Evolutionary conservation across 2,113 vertebrate species (phyloP).

Genomic region (Eretmochelys imbricata): DNA sequence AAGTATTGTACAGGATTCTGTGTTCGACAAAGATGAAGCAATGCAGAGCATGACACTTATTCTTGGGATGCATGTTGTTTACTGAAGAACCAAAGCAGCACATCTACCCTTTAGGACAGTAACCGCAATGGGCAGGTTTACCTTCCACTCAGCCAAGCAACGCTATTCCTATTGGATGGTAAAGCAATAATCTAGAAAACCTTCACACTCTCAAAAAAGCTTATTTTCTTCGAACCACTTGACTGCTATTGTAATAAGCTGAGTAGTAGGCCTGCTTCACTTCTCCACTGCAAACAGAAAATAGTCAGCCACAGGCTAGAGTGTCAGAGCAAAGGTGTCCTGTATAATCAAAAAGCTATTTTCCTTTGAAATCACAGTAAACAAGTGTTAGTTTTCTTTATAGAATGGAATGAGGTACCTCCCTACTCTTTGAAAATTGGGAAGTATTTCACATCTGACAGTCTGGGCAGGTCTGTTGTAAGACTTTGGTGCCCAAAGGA

Average conservation of each 20-base stretch:
- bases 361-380: neutral
- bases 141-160: neutral
- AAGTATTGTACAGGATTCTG: neutral
- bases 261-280: neutral
- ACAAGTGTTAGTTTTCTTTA: neutral
- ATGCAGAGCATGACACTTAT: neutral
- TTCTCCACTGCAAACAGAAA: neutral
- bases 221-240: neutral
- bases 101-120: neutral
- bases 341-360: neutral
- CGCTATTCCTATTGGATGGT: neutral
- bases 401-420: neutral
- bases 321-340: neutral
- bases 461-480: neutral
- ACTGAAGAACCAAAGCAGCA: neutral
- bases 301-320: neutral
- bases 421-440: neutral
- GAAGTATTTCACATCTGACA: neutral
- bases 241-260: neutral
- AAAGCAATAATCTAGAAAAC: neutral
- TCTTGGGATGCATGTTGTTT: neutral
- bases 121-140: neutral
- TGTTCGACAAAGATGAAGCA: neutral
- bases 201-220: neutral
- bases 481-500: neutral